Evolutionary conservation across 2,888 invertebrate genomes (phyloP), one percentile per base, ranked within the genome.

Genomic region (Ophion ventricosus): DNA sequence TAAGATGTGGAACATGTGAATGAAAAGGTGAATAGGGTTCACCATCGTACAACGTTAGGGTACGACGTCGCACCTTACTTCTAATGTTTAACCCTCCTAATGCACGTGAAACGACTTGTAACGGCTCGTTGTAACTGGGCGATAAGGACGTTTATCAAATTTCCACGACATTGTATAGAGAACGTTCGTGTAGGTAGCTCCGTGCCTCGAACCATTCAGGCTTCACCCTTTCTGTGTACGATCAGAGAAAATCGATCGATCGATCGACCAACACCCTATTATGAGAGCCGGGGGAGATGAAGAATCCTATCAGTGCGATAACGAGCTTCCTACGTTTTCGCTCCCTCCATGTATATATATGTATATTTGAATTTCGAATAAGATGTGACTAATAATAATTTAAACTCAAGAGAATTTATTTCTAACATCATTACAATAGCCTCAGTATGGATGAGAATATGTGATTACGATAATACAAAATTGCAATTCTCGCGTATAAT

Each of bases 61-160:
- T 25, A 64, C 64, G 56, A 63, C 35, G 35, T 35, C 67, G 80
- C 59, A 67, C 73, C 59, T 49, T 59, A 4, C 20, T 29, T 35
- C 20, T 23, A 17, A 54, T 61, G 29, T 56, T 54, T 29, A 11
- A 56, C 70, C 10, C 70, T 70, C 49, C 67, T 54, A 67, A 67
- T 49, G 56, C 56, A 70, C 70, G 59, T 17, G 43, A 29, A 77
- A 67, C 57, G 43, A 59, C 29, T 23, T 57, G 56, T 49, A 17
- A 56, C 23, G 56, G 73, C 29, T 56, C 7, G 43, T 61, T 26
- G 49, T 49, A 49, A 49, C 49, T 26, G 20, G 11, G 29, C 61
- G 67, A 82, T 69, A 82, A 73, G 59, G 76, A 61, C 61, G 54
- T 54, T 82, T 77, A 63, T 78, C 77, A 54, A 72, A 73, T 73